phyloP scores from a whole-genome alignment of 2,113 vertebrate species.

The Oryzias javanicus region DNA sequence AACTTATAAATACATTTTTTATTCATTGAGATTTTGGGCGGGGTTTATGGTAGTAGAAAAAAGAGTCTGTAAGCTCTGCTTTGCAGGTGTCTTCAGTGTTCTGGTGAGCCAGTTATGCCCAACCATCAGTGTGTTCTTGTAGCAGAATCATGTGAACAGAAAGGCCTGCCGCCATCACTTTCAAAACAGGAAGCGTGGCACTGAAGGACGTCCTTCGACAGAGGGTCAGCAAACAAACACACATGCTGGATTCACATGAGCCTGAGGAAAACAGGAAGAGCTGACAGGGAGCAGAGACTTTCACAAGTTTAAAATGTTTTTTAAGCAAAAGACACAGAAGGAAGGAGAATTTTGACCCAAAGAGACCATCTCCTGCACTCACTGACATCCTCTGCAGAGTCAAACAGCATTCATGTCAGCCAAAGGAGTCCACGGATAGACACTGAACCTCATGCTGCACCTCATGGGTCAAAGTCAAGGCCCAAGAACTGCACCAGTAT shows the following conservation, averaged over 20 bases:
- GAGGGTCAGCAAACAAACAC: constrained; percentile 70
- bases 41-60: too few species aligned
- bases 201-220: constrained; percentile 65
- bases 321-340: not conserved
- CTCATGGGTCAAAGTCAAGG: too few species aligned
- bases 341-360: constrained; percentile 13
- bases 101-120: not conserved
- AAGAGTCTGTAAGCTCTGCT: too few species aligned
- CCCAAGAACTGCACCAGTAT: too few species aligned
- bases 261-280: constrained; percentile 74
- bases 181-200: constrained; percentile 78
- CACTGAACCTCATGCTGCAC: too few species aligned
- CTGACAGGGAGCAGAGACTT: constrained; percentile 23
- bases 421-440: not conserved
- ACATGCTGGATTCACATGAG: constrained; percentile 44
- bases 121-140: not conserved
- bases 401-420: not conserved
- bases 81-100: not conserved
- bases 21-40: too few species aligned
- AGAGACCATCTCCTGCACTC: constrained; percentile 2
- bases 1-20: too few species aligned
- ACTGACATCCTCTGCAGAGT: constrained; percentile 3
- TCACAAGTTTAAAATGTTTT: constrained; percentile 10
- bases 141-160: not conserved
- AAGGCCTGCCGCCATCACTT: constrained; percentile 22